Conservation (phyloP, 2,113 vertebrate genomes). For the human (Homo sapiens) region GRCh38 chr9:71505501-71506000, state of each 20-base stretch:
- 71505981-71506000: neutral
- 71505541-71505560: neutral
- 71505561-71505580: neutral
- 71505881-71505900: neutral
- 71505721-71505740: neutral
- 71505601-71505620: neutral
- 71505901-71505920: neutral
- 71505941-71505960: neutral
- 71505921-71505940: neutral
- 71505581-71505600: conserved; percentile 12
- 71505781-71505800: conserved; percentile 27
- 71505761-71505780: neutral
- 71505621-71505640: neutral
- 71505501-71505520: neutral
- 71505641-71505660: neutral
- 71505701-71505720: neutral
- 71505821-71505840: neutral
- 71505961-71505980: conserved; percentile 8
- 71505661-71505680: neutral
- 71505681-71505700: neutral
- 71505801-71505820: conserved; percentile 16
- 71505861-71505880: neutral
- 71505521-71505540: neutral
- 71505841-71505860: neutral
- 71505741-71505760: neutral